A percentile compares a stretch with the other conserved stretches of the same genome.
Evolutionary conservation across 2,888 invertebrate species (phyloP).

Genomic region (Euplexia lucipara): DNA sequence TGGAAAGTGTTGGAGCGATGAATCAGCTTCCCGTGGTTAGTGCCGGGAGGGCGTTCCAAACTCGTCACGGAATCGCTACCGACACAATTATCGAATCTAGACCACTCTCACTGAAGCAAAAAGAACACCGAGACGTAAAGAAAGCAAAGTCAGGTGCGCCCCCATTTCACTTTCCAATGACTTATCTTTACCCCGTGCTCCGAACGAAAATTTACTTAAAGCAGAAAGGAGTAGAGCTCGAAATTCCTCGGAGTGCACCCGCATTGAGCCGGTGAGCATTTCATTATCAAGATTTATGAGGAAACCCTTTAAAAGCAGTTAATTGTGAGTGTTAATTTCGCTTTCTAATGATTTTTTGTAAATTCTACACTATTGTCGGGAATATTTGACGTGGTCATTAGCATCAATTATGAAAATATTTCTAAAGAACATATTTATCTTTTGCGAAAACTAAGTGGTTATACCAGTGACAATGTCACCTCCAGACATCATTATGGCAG

Average conservation of each 20-base stretch:
- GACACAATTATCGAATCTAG: slow-evolving; percentile 89
- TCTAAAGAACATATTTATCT: slow-evolving; percentile 4
- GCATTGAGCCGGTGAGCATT: slow-evolving; percentile 76
- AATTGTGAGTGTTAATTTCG: slow-evolving; percentile 83
- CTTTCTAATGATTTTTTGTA: slow-evolving; percentile 81
- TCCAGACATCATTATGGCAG: slow-evolving; percentile 33
- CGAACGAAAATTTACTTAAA: slow-evolving; percentile 75
- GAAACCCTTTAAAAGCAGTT: slow-evolving; percentile 86
- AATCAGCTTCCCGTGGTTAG: slow-evolving; percentile 69
- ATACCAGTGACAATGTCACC: slow-evolving; percentile 35
- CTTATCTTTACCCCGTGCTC: slow-evolving; percentile 75
- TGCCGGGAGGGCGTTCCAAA: slow-evolving; percentile 74
- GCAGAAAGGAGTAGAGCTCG: slow-evolving; percentile 61
- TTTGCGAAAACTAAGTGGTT: slow-evolving; percentile 16
- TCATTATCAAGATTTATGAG: slow-evolving; percentile 88
- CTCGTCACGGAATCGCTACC: slow-evolving; percentile 86
- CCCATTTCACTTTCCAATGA: slow-evolving; percentile 90
- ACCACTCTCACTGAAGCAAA: slow-evolving; percentile 90
- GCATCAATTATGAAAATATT: slow-evolving; percentile 5
- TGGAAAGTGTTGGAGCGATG: slow-evolving; percentile 64
- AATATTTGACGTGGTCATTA: slow-evolving; percentile 33
- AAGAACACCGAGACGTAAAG: slow-evolving; percentile 88
- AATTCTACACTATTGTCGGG: slow-evolving; percentile 60
- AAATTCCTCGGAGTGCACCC: slow-evolving; percentile 51
- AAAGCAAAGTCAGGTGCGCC: slow-evolving; percentile 90